Conservation (phyloP, 2,888 invertebrate genomes). For the Lithophane leautieri region DNA sequence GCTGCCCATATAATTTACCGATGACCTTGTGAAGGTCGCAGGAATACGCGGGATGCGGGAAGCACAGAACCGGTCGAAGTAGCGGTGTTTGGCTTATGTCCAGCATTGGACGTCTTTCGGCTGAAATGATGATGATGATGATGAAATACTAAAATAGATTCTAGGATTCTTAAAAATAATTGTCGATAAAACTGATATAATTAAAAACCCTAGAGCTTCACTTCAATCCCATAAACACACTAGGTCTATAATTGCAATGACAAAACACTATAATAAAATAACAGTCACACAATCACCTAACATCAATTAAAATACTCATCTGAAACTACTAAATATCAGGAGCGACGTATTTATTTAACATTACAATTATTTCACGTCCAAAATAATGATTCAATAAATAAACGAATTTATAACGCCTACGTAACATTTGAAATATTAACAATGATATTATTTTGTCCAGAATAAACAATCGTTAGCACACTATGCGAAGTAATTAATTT, state of each 20-base stretch:
- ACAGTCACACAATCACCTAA: slow-evolving; percentile 18
- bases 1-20: neutral
- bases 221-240: neutral
- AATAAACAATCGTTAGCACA: slow-evolving; percentile 58
- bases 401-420: slow-evolving; percentile 62
- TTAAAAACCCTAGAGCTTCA: neutral
- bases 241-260: slow-evolving; percentile 22
- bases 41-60: too few relatives aligned
- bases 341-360: slow-evolving; percentile 55
- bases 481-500: slow-evolving; percentile 52
- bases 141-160: too few relatives aligned
- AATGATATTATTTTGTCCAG: slow-evolving; percentile 61
- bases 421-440: slow-evolving; percentile 48
- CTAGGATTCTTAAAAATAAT: neutral
- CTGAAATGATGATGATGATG: too few relatives aligned
- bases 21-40: too few relatives aligned
- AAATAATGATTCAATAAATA: slow-evolving; percentile 70
- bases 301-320: slow-evolving; percentile 56
- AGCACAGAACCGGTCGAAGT: too few relatives aligned
- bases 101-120: too few relatives aligned
- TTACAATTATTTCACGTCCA: slow-evolving; percentile 58
- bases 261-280: slow-evolving; percentile 35
- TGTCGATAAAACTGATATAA: neutral
- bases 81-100: too few relatives aligned
- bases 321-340: slow-evolving; percentile 51